These are phyloP conservation scores for Gadopsis marmoratus DNA, from an alignment of 2,797 vertebrate species.

Conservation along the genomic window DNA sequence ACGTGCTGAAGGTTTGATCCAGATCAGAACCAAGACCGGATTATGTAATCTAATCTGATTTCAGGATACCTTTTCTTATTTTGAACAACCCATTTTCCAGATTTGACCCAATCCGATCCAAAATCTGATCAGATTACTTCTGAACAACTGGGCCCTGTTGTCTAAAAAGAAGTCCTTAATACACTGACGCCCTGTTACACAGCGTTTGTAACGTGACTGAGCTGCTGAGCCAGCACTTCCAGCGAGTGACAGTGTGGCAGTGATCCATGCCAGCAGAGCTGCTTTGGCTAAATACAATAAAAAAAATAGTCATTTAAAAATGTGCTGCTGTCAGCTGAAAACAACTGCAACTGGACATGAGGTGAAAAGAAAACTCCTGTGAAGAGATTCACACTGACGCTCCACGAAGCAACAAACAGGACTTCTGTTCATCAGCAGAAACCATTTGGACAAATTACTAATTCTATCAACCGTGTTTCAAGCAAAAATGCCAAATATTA, in stretches of 20 bases:
- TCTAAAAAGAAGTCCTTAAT: too few species aligned
- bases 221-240: not conserved
- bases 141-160: too few species aligned
- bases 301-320: not conserved
- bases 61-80: too few species aligned
- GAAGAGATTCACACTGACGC: not conserved
- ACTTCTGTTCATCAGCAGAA: not conserved
- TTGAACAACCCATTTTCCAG: too few species aligned
- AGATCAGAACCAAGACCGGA: too few species aligned
- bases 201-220: not conserved
- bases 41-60: too few species aligned
- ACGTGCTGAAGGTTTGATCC: too few species aligned
- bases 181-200: too few species aligned
- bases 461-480: not conserved
- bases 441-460: not conserved
- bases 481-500: not conserved
- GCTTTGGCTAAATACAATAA: conserved; percentile 2
- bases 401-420: not conserved
- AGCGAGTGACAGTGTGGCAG: not conserved
- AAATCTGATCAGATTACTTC: too few species aligned
- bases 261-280: not conserved
- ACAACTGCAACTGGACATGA: not conserved
- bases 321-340: not conserved
- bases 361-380: not conserved
- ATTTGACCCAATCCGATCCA: too few species aligned